Evolutionary conservation across 2,797 vertebrate genomes (phyloP).

Genomic region (Pitangus sulphuratus): DNA sequence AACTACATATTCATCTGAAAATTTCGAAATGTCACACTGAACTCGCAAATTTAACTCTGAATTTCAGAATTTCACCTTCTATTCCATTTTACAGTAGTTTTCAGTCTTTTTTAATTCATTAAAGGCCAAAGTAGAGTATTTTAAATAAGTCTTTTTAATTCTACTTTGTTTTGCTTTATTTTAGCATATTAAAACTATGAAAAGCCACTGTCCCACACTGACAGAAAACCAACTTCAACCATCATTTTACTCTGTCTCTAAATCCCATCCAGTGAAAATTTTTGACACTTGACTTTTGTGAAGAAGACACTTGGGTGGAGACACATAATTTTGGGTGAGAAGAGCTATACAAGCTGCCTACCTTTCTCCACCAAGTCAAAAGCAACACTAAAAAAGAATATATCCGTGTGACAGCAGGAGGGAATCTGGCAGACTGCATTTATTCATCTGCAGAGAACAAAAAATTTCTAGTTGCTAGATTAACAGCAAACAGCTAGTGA

Average conservation of each 20-base stretch:
- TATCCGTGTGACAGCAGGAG: constrained; percentile 16
- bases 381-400: not conserved
- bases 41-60: not conserved
- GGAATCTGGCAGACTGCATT: constrained; percentile 33
- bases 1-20: constrained; percentile 51
- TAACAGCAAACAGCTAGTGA: constrained; percentile 44
- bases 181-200: not conserved
- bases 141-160: not conserved
- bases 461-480: constrained; percentile 11
- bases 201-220: not conserved
- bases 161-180: not conserved
- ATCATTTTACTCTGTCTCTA: not conserved
- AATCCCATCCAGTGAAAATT: not conserved
- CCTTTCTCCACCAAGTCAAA: not conserved
- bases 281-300: not conserved
- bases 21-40: constrained; percentile 46
- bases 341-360: not conserved
- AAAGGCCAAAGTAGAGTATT: not conserved
- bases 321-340: not conserved
- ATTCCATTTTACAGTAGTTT: not conserved
- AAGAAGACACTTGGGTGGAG: not conserved
- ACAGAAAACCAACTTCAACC: not conserved
- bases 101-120: not conserved
- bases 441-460: constrained; percentile 43
- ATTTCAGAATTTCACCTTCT: constrained; percentile 38